phyloP scores from a whole-genome alignment of 2,113 vertebrate genomes.

The Cephalopholis sonnerati region DNA sequence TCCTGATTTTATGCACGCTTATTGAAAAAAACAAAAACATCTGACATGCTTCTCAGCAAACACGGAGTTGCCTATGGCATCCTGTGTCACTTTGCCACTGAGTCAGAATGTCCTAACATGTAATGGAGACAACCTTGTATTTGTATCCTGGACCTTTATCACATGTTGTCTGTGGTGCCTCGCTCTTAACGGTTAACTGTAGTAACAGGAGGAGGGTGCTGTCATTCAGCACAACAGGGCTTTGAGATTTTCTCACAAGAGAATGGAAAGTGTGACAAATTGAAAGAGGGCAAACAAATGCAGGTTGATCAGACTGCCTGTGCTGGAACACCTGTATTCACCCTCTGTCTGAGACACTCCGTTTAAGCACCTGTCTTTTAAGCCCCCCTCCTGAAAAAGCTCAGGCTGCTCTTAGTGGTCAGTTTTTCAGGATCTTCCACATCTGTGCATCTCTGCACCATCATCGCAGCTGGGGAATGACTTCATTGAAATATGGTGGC shows the following conservation, averaged over 20 bases:
- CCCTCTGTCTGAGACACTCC: no score
- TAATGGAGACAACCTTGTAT: conserved; percentile 13
- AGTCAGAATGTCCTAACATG: background rate
- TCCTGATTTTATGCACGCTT: background rate
- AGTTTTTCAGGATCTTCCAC: no score
- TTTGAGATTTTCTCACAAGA: background rate
- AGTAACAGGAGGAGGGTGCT: conserved; percentile 8
- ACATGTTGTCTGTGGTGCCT: background rate
- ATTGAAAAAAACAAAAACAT: background rate
- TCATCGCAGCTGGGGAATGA: no score
- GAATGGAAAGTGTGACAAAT: background rate
- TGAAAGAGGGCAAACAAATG: no score
- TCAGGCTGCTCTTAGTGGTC: no score
- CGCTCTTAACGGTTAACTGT: background rate
- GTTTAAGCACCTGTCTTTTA: no score
- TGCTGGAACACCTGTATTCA: no score
- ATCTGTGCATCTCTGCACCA: no score
- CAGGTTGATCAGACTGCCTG: background rate
- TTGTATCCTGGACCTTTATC: background rate
- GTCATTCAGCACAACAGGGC: background rate
- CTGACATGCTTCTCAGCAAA: background rate
- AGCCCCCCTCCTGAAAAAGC: no score
- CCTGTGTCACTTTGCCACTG: background rate
- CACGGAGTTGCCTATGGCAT: no score
- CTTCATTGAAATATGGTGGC: no score